These are phyloP conservation scores for Romanogobio albipinnatus DNA, from an alignment of 2,113 vertebrate species.

Conservation along the genomic window DNA sequence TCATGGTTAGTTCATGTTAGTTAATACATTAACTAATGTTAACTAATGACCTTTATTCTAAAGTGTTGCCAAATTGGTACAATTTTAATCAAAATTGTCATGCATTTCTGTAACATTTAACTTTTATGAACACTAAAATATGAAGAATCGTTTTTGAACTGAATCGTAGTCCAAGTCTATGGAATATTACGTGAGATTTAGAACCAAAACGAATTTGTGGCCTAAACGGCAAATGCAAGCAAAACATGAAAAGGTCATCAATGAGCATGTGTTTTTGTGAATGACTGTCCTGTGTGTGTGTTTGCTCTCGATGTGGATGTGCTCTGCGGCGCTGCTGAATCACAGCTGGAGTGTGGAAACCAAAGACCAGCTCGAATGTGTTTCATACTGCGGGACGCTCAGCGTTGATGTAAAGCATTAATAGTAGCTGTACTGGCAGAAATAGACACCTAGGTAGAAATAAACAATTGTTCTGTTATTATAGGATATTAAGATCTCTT, in stretches of 20 bases:
- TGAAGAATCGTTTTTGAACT: not conserved
- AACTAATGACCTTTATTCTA: no score
- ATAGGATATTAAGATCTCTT: conserved; percentile 39
- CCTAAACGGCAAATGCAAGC: not conserved
- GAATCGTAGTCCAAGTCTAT: not conserved
- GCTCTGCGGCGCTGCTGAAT: not conserved
- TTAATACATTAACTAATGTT: no score
- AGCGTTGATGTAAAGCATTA: not conserved
- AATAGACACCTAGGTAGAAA: conserved; percentile 16
- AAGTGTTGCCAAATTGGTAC: no score
- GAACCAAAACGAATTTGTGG: not conserved
- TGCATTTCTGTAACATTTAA: not conserved
- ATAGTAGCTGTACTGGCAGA: not conserved
- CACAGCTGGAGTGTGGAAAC: conserved; percentile 35
- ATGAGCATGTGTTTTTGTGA: not conserved
- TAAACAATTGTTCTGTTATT: conserved; percentile 29
- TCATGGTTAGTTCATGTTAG: no score
- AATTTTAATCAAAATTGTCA: not conserved
- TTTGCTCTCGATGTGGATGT: no score
- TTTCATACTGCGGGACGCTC: conserved; percentile 18
- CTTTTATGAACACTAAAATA: not conserved
- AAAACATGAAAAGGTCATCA: not conserved
- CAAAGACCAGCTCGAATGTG: conserved; percentile 47
- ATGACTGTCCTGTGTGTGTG: no score
- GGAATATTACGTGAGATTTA: not conserved